These are phyloP conservation scores for Glandiceps talaboti DNA, from an alignment of 53 echinoderm and acorn worm species.

Conservation along the genomic window DNA sequence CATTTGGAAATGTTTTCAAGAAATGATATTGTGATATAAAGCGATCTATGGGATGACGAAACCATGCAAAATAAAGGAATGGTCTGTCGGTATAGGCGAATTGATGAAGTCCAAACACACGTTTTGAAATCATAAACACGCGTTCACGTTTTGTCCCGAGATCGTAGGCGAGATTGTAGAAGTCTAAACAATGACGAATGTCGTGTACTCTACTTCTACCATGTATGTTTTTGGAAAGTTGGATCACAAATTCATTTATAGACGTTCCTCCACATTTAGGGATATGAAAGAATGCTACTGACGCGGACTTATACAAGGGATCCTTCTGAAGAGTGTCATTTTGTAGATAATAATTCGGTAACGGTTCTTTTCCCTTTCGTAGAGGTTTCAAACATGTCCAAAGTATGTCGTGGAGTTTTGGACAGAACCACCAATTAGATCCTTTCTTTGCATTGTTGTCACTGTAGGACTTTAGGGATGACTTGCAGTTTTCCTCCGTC, in stretches of 20 bases:
- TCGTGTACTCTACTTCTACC: neutral
- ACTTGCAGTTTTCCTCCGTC: neutral
- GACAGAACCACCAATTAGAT: neutral
- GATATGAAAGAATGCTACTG: neutral
- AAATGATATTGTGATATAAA: neutral
- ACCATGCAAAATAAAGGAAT: neutral
- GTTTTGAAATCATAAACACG: neutral
- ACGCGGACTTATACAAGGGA: neutral
- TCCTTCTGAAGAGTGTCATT: neutral
- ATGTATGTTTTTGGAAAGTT: neutral
- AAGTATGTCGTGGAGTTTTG: neutral
- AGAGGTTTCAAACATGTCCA: neutral
- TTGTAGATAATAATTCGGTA: neutral
- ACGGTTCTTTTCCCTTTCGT: neutral
- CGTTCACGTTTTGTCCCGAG: neutral
- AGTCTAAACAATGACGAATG: neutral
- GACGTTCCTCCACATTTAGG: neutral
- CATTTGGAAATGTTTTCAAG: neutral
- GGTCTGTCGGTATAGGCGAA: neutral
- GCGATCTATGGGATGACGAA: neutral
- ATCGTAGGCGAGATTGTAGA: neutral
- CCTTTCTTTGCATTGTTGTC: neutral
- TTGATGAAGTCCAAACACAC: neutral
- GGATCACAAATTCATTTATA: neutral
- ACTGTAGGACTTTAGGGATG: neutral